Conservation (phyloP, 2,888 invertebrate species). For the Muschampia plurimacula region DNA sequence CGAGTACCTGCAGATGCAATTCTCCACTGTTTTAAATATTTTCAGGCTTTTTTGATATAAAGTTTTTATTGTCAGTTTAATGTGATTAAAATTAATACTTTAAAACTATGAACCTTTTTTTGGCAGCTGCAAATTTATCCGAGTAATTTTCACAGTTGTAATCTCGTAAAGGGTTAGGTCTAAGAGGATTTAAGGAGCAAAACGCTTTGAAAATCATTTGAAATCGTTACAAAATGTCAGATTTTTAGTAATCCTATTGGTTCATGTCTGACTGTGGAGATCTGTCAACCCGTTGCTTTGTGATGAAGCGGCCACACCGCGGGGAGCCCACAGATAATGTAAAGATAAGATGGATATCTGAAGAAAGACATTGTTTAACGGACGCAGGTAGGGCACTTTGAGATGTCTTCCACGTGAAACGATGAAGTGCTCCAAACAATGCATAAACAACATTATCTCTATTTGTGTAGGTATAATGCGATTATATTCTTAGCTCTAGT, state of each 20-base stretch:
- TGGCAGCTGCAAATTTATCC: constrained; percentile 58
- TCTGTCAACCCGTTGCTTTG: constrained; percentile 86
- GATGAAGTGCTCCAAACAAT: constrained; percentile 76
- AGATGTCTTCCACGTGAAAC: constrained; percentile 51
- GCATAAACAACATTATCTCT: constrained; percentile 79
- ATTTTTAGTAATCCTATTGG: constrained; percentile 79
- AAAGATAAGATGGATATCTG: constrained; percentile 82
- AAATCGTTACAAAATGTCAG: constrained; percentile 58
- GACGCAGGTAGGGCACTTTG: constrained; percentile 68
- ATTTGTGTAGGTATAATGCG: constrained; percentile 75
- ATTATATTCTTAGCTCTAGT: constrained; percentile 55
- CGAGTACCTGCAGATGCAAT: background rate
- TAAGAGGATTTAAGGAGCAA: constrained; percentile 55
- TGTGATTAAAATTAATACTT: constrained; percentile 74
- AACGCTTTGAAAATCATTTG: constrained; percentile 57
- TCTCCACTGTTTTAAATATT: constrained; percentile 2
- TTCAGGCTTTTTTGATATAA: background rate
- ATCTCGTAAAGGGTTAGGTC: constrained; percentile 39
- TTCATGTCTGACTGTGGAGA: constrained; percentile 72
- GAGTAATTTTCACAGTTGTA: constrained; percentile 54
- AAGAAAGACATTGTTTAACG: constrained; percentile 78
- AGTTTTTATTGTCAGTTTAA: constrained; percentile 57
- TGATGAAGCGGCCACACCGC: constrained; percentile 75
- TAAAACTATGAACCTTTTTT: constrained; percentile 63
- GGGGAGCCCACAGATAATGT: constrained; percentile 76